Evolutionary conservation across 64 coral and sea anemone species (phyloP).

Genomic region (Montipora foliosa): DNA sequence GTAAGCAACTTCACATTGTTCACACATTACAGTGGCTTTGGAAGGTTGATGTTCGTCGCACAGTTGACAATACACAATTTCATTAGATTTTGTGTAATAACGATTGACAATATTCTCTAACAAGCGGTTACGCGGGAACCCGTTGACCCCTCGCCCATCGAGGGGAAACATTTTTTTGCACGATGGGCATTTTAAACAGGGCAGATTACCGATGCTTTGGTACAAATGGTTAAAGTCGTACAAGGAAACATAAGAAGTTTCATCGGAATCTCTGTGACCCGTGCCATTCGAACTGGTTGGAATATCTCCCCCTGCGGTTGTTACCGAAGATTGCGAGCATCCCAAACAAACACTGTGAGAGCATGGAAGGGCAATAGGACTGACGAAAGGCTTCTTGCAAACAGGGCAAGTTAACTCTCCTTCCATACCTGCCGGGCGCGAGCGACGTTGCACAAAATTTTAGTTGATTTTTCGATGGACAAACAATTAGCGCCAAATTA

Average conservation of each 20-base stretch:
- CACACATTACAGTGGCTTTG: conserved; percentile 89
- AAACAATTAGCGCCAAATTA: conserved; percentile 85
- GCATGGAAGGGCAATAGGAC: conserved; percentile 87
- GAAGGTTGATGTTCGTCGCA: conserved; percentile 83
- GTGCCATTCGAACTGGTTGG: background rate
- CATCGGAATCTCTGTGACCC: conserved; percentile 31
- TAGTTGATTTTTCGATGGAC: conserved; percentile 44
- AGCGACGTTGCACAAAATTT: background rate
- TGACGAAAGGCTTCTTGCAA: conserved; percentile 87
- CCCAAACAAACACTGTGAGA: conserved; percentile 86
- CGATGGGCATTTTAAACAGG: conserved; percentile 83
- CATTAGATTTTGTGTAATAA: conserved; percentile 86
- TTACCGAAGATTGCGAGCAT: conserved; percentile 72
- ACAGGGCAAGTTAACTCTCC: conserved; percentile 86
- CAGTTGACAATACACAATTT: conserved; percentile 88
- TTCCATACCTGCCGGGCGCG: conserved; percentile 61
- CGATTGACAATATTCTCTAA: conserved; percentile 95
- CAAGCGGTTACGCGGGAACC: conserved; percentile 84
- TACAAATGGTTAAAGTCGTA: conserved; percentile 90
- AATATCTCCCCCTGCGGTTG: conserved; percentile 28
- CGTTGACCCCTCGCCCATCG: conserved; percentile 69
- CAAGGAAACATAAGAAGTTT: conserved; percentile 75
- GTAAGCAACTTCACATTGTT: conserved; percentile 95
- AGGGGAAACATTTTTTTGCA: conserved; percentile 86
- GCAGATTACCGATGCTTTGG: conserved; percentile 87